These are phyloP conservation scores for Dasypogon diadema DNA, from an alignment of 2,888 invertebrate species.

Conservation along the genomic window DNA sequence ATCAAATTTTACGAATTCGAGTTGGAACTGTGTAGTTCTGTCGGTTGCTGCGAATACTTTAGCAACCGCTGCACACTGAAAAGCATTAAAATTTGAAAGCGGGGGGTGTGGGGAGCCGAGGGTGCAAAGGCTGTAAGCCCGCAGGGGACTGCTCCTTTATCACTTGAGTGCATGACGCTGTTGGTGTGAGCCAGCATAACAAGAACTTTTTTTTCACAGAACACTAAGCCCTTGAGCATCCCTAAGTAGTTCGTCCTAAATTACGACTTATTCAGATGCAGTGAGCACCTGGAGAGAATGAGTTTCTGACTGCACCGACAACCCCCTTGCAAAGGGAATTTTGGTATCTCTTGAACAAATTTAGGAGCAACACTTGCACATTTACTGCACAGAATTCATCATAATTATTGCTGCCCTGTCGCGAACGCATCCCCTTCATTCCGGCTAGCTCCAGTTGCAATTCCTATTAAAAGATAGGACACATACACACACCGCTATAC, in stretches of 20 bases:
- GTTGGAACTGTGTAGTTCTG: background rate
- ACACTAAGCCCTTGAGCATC: too few relatives aligned
- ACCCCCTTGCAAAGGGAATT: too few relatives aligned
- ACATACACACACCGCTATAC: background rate
- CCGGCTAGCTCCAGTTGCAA: background rate
- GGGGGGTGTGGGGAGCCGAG: background rate
- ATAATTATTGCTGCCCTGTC: background rate
- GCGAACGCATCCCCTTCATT: too few relatives aligned
- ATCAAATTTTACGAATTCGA: conserved; percentile 2
- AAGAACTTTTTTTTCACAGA: background rate
- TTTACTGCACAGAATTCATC: background rate
- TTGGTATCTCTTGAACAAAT: conserved; percentile 2
- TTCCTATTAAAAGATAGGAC: conserved; percentile 11
- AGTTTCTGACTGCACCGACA: background rate
- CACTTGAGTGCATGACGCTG: too few relatives aligned
- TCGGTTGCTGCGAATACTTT: background rate
- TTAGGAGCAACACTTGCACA: too few relatives aligned
- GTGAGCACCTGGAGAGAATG: background rate
- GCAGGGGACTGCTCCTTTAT: conserved; percentile 27
- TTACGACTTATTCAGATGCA: conserved; percentile 27
- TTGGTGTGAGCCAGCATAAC: background rate
- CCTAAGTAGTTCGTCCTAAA: conserved; percentile 30
- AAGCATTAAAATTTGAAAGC: conserved; percentile 13
- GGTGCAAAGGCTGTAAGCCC: background rate
- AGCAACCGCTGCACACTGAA: conserved; percentile 6